A percentile compares a stretch with the other conserved stretches of the same genome.
These are phyloP conservation scores for rat (Rattus norvegicus) DNA, from an alignment of 2,113 vertebrate species.

Conservation along the genomic window DNA sequence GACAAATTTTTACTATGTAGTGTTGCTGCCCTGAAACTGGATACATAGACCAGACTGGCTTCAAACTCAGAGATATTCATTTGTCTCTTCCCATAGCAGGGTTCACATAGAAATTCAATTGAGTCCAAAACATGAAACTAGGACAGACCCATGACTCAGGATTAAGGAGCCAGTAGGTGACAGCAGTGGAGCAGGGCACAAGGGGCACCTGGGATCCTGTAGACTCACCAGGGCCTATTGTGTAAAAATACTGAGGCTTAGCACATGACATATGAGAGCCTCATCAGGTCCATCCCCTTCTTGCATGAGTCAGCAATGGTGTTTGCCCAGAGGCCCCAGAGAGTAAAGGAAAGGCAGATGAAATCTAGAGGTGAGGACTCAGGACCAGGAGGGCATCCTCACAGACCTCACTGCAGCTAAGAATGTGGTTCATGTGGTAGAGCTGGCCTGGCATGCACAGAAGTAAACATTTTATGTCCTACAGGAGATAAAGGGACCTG, in stretches of 20 bases:
- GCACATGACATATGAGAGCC: not conserved
- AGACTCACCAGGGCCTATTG: constrained; percentile 49
- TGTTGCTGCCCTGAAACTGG: not conserved
- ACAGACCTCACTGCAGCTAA: too few species aligned
- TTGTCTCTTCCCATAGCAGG: not conserved
- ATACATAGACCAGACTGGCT: not conserved
- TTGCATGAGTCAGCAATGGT: too few species aligned
- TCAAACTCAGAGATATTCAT: not conserved
- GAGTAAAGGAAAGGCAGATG: too few species aligned
- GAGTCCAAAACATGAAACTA: not conserved
- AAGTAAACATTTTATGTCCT: too few species aligned
- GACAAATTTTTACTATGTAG: too few species aligned
- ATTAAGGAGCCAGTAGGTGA: rapidly evolving
- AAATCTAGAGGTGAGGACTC: too few species aligned
- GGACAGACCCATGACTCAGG: rapidly evolving
- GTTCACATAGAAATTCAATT: not conserved
- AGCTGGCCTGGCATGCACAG: too few species aligned
- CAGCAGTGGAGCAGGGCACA: not conserved
- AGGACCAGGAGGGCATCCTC: too few species aligned
- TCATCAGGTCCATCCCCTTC: too few species aligned
- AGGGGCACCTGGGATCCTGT: rapidly evolving
- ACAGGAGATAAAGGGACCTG: too few species aligned
- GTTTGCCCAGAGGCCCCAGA: too few species aligned
- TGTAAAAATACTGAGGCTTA: constrained; percentile 85
- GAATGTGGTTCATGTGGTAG: too few species aligned